A percentile compares a stretch with the other conserved stretches of the same genome.
phyloP scores from a whole-genome alignment of 1,140 invertebrate species.

The Formica selysi region DNA sequence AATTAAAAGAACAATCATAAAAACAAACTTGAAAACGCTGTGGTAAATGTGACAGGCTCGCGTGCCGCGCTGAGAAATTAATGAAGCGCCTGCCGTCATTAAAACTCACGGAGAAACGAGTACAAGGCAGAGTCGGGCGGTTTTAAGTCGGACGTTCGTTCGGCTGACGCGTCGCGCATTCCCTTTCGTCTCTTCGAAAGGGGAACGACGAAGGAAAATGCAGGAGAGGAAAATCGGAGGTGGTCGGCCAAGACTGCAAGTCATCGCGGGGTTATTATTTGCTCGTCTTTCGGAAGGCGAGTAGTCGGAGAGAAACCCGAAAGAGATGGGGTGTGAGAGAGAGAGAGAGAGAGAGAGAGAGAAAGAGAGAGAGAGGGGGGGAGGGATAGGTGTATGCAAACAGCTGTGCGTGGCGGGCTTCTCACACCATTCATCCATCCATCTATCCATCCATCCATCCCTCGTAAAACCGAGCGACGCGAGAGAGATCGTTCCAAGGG shows the following conservation, averaged over 20 bases:
- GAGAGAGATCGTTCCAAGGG: slow-evolving; percentile 70
- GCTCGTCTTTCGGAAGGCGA: slow-evolving; percentile 70
- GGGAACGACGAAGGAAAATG: slow-evolving; percentile 14
- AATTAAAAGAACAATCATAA: slow-evolving; percentile 52
- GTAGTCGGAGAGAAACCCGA: slow-evolving; percentile 28
- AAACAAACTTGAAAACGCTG: slow-evolving; percentile 36
- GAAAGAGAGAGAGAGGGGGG: background rate
- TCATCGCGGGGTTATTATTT: slow-evolving; percentile 80
- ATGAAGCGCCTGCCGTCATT: slow-evolving; percentile 46
- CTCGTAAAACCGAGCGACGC: slow-evolving; percentile 67
- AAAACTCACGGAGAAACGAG: slow-evolving; percentile 17
- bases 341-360: background rate
- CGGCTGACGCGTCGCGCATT: slow-evolving; percentile 39
- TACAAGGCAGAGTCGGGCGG: slow-evolving; percentile 11
- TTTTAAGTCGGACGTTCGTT: slow-evolving; percentile 60
- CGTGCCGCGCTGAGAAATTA: slow-evolving; percentile 46
- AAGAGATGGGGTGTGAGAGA: background rate
- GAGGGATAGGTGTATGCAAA: slow-evolving; percentile 78
- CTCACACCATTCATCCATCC: slow-evolving; percentile 73
- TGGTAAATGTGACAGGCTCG: slow-evolving; percentile 39
- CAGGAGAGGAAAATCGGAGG: slow-evolving; percentile 31
- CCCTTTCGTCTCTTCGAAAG: slow-evolving; percentile 5
- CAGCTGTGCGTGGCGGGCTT: slow-evolving; percentile 82
- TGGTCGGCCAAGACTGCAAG: slow-evolving; percentile 62
- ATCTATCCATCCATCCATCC: slow-evolving; percentile 67